Conservation (phyloP, 2,113 vertebrate genomes). For the Micronycteris hirsuta region DNA sequence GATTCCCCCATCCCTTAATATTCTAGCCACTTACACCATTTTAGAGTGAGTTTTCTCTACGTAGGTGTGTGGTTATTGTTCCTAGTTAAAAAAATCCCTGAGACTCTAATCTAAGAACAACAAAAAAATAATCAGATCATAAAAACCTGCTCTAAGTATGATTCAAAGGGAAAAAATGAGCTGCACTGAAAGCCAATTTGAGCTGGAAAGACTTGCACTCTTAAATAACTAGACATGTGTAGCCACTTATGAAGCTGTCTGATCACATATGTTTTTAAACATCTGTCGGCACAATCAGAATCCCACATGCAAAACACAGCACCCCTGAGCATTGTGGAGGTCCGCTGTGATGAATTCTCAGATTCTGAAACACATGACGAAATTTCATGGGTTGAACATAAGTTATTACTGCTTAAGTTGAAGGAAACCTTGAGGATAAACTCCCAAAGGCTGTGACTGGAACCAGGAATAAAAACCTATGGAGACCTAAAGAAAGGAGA, state of each 20-base stretch:
- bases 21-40: background rate
- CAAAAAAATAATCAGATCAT: constrained; percentile 47
- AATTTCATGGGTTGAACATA: background rate
- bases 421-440: background rate
- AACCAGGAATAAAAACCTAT: background rate
- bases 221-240: constrained; percentile 68
- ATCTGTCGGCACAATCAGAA: constrained; percentile 48
- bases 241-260: constrained; percentile 64
- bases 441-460: background rate
- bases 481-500: background rate
- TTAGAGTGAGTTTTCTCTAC: background rate
- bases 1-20: background rate
- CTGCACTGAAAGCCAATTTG: constrained; percentile 42
- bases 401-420: background rate
- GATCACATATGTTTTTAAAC: constrained; percentile 61
- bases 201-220: constrained; percentile 55
- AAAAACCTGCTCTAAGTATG: constrained; percentile 60
- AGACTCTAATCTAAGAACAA: constrained; percentile 43
- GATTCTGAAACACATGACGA: background rate
- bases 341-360: background rate
- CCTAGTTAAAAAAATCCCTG: constrained; percentile 36
- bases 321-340: background rate
- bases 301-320: background rate
- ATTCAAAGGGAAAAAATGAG: constrained; percentile 74
- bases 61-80: constrained; percentile 17